Evolutionary conservation across 2,113 vertebrate genomes (phyloP).

Genomic region (Sprattus sprattus): DNA sequence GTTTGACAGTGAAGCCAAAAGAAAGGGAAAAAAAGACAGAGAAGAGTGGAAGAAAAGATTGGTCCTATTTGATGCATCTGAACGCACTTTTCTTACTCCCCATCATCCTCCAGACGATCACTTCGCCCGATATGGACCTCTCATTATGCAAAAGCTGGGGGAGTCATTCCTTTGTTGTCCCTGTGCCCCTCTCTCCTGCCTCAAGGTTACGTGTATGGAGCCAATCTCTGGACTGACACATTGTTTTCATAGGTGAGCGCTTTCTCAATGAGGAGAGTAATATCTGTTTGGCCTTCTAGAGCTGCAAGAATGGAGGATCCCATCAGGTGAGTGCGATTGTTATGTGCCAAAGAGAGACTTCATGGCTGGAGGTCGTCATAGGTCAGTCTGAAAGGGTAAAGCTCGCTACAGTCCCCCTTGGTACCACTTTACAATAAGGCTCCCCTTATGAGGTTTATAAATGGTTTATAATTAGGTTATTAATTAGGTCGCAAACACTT

Average conservation of each 20-base stretch:
- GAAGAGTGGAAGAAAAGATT: neutral
- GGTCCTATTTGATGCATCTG: neutral
- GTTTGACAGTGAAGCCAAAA: neutral
- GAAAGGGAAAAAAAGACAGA: neutral
- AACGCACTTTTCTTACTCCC: neutral
- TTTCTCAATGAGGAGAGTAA: constrained; percentile 39
- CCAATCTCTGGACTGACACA: constrained; percentile 48
- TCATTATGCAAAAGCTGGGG: too few relatives aligned
- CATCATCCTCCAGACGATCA: too few relatives aligned
- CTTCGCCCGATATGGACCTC: too few relatives aligned
- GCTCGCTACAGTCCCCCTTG: too few relatives aligned
- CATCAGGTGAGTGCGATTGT: neutral
- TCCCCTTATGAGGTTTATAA: too few relatives aligned
- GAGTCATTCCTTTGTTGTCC: too few relatives aligned
- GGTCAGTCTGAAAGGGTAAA: too few relatives aligned
- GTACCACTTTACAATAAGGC: too few relatives aligned
- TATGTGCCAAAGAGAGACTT: too few relatives aligned
- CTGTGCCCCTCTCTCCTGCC: neutral
- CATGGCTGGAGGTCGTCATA: too few relatives aligned
- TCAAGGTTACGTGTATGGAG: constrained; percentile 52
- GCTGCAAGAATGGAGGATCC: neutral
- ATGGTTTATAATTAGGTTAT: too few relatives aligned
- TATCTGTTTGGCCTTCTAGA: constrained; percentile 31
- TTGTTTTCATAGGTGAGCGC: constrained; percentile 50
- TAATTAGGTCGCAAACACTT: too few relatives aligned